Evolutionary conservation across 2,797 vertebrate species (phyloP).

Genomic region (Bovichtus diacanthus): DNA sequence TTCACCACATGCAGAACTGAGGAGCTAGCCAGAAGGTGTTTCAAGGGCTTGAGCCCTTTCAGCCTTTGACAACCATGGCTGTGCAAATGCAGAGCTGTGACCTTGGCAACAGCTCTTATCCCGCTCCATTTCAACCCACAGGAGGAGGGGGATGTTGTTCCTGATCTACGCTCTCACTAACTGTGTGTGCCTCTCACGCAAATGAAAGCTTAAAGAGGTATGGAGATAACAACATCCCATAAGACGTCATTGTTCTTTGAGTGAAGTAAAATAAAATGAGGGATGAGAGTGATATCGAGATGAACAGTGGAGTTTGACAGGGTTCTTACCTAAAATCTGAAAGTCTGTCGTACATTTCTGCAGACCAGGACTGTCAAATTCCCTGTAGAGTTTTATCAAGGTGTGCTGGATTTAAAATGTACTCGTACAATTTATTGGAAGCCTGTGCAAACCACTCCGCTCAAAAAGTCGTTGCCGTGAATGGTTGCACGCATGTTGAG

Average conservation of each 20-base stretch:
- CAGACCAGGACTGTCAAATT: not conserved
- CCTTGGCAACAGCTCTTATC: constrained; percentile 75
- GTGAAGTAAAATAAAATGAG: constrained; percentile 41
- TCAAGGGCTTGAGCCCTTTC: constrained; percentile 80
- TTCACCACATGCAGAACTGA: constrained; percentile 74
- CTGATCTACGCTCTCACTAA: constrained; percentile 20
- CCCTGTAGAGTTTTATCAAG: constrained; percentile 18
- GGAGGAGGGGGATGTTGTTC: constrained; percentile 56
- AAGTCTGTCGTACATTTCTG: constrained; percentile 4
- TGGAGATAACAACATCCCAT: constrained; percentile 49
- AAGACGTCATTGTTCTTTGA: constrained; percentile 39
- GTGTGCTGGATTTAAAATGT: constrained; percentile 32
- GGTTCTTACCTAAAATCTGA: constrained; percentile 9
- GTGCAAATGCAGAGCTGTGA: constrained; percentile 78
- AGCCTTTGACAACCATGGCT: constrained; percentile 81
- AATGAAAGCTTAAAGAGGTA: constrained; percentile 36
- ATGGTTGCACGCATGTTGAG: constrained; percentile 43
- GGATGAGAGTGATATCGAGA: constrained; percentile 1
- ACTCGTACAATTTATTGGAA: constrained; percentile 1
- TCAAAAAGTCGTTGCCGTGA: constrained; percentile 44
- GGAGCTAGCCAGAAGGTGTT: constrained; percentile 80
- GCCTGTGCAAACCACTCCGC: constrained; percentile 3
- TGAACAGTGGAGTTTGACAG: constrained; percentile 10
- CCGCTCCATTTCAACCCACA: constrained; percentile 64
- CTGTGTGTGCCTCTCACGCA: constrained; percentile 17